Evolutionary conservation across 2,888 invertebrate species (phyloP), one percentile per base, ranked within the genome.

Genomic region (Cephus nigrinus): DNA sequence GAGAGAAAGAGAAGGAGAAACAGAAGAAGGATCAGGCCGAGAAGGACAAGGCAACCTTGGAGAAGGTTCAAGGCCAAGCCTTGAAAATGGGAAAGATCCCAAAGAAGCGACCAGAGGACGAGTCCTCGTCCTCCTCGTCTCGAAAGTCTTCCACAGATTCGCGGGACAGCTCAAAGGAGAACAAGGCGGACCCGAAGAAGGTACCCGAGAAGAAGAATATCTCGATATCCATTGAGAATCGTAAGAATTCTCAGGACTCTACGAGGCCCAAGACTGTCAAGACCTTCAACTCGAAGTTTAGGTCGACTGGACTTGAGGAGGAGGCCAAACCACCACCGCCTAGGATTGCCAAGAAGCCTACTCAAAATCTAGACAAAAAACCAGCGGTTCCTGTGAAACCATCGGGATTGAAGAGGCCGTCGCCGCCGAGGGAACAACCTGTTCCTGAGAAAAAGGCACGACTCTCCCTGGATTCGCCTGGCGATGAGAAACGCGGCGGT

Each of bases 301-400:
- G 98, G 83, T 97, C 97, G 75, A 98, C 97, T 86, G 98, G 98
- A 68, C 92, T 98, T 76, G 97, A 96, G 89, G 97, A 98, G 91
- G 97, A 96, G 92, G 94, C 95, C 0, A 96, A 96, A 87, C 96
- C 97, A n/a, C 96, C 97, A 23, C 96, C 96, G 3, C 96, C 97
- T 4, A 93, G 96, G 78, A 94, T 94, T 75, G 93, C 94, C 1
- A 91, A 94, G 3, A 94, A 95, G 86, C 83, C 91, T 78, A 75
- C 83, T 12, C 55, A 75, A 3, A 78, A 84, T 69, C 75, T 82
- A 4, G 90, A 91, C 77, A 91, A 91, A 77, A 87, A 90, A 80
- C 80, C 89, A 68, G 78, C 87, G 11, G 91, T 93, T 0, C 91
- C 93, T 75, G 89, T 93, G 72, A 91, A 93, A 82, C 87, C 94